phyloP scores from a whole-genome alignment of 2,113 vertebrate species.

The Hassar affinis region DNA sequence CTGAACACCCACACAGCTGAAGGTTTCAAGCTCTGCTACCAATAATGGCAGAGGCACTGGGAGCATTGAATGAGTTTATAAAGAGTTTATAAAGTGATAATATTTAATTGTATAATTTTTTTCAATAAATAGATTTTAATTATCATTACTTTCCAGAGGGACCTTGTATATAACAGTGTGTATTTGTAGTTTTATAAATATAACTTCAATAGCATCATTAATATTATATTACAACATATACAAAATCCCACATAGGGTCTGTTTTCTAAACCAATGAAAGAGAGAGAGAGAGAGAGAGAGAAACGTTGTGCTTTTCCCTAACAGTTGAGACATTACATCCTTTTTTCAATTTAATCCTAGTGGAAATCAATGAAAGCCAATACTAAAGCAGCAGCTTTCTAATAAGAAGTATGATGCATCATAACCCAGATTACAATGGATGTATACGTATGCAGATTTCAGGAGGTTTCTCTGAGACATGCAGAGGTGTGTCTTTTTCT shows the following conservation, averaged over 20 bases:
- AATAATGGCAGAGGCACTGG: too few species aligned
- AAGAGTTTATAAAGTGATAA: too few species aligned
- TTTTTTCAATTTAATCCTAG: constrained; percentile 57
- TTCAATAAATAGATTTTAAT: too few species aligned
- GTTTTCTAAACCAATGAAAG: too few species aligned
- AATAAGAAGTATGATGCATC: constrained; percentile 54
- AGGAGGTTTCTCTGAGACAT: constrained; percentile 12
- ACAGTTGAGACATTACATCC: background rate
- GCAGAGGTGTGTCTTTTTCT: constrained; percentile 37
- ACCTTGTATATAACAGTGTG: too few species aligned
- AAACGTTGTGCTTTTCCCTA: background rate
- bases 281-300: background rate
- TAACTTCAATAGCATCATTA: background rate
- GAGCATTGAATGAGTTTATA: too few species aligned
- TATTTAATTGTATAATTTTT: too few species aligned
- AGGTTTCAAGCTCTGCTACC: too few species aligned
- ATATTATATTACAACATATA: background rate
- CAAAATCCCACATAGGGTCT: background rate
- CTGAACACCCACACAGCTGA: too few species aligned
- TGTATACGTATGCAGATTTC: constrained; percentile 1
- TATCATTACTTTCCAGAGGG: too few species aligned
- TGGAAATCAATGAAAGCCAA: constrained; percentile 54
- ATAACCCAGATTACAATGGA: constrained; percentile 38
- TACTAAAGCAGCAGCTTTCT: constrained; percentile 59
- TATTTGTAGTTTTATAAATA: too few species aligned